Base-by-base conservation (phyloP, 2,888 invertebrate species). In the Ormia ochracea region DNA sequence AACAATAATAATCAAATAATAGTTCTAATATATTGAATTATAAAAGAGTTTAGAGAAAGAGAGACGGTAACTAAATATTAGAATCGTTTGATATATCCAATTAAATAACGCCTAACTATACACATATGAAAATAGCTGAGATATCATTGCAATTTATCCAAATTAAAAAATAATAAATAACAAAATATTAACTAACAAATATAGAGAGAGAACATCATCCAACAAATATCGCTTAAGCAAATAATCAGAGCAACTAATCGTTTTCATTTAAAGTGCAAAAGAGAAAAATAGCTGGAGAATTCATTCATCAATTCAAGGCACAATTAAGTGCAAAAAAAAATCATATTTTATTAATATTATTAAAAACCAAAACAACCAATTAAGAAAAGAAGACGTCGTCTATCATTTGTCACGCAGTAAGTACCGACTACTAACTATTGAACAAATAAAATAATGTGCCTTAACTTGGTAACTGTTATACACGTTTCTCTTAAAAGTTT, bases 391-490 rank as follows among this genome's bases (percentile, higher is more conserved):
- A 75, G 74, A 76, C 83, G 84, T 86, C 88, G 85, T 87, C 88
- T 88, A 88, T 85, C 85, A 76, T 68, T 85, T 88, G 89, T 88
- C 88, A 88, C 88, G 88, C 88, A 89, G 88, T 88, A 83, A 88
- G 88, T 88, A 89, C 21, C 38, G 89, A 89, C 17, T 21, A 43
- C 23, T 28, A 50, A 14, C n/a, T 12, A 9, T 19, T 31, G 10
- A 19, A 31, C 4, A 31, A 19, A 31, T 61, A 61, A n/a, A 38
- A 28, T 28, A 28, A 28, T 7, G 17, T 14, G 54, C 12, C 17
- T 36, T n/a, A 19, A 41, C 19, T 19, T 14, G 19, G 23, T 45
- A 58, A 19, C 26, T 26, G n/a, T 48, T 45, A 17, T 50, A 23
- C 14, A 43, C 4, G 1, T n/a, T 41, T 50, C 26, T 6, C 3